Percentiles rank a stretch among this genome's conserved stretches.
Evolutionary conservation across 2,797 vertebrate genomes (phyloP).

Genomic region (Brachymystax lenok): DNA sequence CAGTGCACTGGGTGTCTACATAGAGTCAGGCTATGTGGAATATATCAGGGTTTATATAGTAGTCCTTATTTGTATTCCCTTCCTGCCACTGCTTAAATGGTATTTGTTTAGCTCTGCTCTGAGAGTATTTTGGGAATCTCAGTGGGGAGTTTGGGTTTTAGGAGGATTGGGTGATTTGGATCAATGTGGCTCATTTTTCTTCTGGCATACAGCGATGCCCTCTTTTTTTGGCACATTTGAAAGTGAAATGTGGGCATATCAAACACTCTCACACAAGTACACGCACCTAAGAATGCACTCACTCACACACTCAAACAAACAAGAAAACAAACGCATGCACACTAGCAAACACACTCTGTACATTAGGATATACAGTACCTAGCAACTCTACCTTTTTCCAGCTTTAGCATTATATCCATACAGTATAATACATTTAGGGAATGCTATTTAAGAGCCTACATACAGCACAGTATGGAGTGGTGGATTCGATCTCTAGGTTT

Average conservation of each 20-base stretch:
- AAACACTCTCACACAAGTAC: slow-evolving; percentile 8
- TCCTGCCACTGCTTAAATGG: slow-evolving; percentile 12
- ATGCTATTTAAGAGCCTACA: not conserved
- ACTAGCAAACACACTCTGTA: not conserved
- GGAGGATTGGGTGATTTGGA: slow-evolving; percentile 23
- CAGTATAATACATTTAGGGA: not conserved
- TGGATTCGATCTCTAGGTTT: slow-evolving; percentile 39
- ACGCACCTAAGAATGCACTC: not conserved
- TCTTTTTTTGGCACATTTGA: slow-evolving; percentile 34
- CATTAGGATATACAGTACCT: not conserved
- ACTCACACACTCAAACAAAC: not conserved
- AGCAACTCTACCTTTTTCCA: not conserved
- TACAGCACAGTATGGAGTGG: slow-evolving; percentile 11
- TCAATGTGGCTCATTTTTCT: slow-evolving; percentile 29
- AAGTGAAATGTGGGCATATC: slow-evolving; percentile 19
- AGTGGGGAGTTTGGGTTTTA: slow-evolving; percentile 20
- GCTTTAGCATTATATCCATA: not conserved
- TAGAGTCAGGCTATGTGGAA: not conserved
- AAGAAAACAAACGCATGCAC: not conserved
- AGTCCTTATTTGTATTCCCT: slow-evolving; percentile 10
- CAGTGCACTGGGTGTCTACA: not conserved
- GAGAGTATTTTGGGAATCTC: slow-evolving; percentile 24
- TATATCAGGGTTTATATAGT: slow-evolving; percentile 8
- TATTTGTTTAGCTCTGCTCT: slow-evolving; percentile 22
- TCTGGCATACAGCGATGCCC: slow-evolving; percentile 20